A percentile compares a stretch with the other conserved stretches of the same genome.
Evolutionary conservation across 37 sponge, comb jelly and placozoan genomes (phyloP).

Genomic region (Crambe crambe): DNA sequence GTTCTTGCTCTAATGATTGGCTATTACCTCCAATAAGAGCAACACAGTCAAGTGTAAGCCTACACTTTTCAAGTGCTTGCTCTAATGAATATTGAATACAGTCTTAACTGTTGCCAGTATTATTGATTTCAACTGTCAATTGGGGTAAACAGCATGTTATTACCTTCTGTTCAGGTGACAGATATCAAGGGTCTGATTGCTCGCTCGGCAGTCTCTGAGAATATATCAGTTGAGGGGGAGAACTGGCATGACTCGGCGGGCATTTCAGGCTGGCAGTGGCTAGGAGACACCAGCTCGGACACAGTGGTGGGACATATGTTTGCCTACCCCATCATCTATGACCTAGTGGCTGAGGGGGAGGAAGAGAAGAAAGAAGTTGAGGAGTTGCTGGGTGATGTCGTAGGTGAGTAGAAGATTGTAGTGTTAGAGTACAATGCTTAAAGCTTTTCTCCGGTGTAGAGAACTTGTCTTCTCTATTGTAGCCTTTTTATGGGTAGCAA

Average conservation of each 20-base stretch:
- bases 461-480: not conserved
- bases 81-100: too few relatives aligned
- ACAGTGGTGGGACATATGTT: constrained; percentile 90
- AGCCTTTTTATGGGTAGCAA: too few relatives aligned
- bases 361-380: constrained; percentile 47
- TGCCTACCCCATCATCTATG: constrained; percentile 74
- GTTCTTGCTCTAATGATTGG: too few relatives aligned
- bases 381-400: constrained; percentile 27
- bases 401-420: constrained; percentile 59
- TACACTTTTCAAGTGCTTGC: too few relatives aligned
- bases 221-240: constrained; percentile 18
- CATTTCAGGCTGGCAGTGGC: constrained; percentile 73
- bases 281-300: constrained; percentile 85
- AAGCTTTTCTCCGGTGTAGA: not conserved
- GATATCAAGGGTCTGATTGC: constrained; percentile 74
- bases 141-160: not conserved
- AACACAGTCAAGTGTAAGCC: too few relatives aligned
- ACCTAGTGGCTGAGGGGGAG: constrained; percentile 54
- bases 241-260: constrained; percentile 65
- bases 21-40: too few relatives aligned
- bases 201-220: constrained; percentile 53
- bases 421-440: too few relatives aligned
- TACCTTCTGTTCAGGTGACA: constrained; percentile 48
- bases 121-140: not conserved
- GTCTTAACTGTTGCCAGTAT: not conserved